These are phyloP conservation scores for Dysmachus trigonus DNA, from an alignment of 2,888 invertebrate species.

Conservation along the genomic window DNA sequence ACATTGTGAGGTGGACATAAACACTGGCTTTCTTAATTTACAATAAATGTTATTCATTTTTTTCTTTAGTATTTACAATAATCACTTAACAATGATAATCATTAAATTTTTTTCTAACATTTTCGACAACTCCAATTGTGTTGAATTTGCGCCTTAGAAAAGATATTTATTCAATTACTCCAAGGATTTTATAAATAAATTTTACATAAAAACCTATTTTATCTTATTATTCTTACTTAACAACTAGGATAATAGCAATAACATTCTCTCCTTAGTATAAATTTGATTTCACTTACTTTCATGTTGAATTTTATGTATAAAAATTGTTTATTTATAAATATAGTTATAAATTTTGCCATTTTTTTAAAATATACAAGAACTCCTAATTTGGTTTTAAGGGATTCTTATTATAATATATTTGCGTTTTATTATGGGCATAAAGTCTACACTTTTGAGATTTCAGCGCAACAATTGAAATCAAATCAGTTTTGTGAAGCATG, in stretches of 20 bases:
- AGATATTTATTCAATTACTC: neutral
- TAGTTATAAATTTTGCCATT: neutral
- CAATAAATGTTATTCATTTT: neutral
- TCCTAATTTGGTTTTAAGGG: neutral
- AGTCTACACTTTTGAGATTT: neutral
- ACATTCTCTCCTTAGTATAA: neutral
- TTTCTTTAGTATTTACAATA: neutral
- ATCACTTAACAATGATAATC: neutral
- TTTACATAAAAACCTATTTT: neutral
- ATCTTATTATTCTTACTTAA: neutral
- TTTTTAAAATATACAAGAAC: neutral
- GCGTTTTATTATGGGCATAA: neutral
- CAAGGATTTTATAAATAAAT: neutral
- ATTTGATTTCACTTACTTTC: neutral
- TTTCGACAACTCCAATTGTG: neutral
- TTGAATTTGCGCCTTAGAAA: neutral
- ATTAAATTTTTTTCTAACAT: neutral
- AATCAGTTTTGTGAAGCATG: neutral
- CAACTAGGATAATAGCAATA: neutral
- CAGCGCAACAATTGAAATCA: neutral
- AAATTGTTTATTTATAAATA: neutral
- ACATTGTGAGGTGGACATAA: neutral
- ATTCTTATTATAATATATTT: neutral
- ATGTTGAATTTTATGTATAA: neutral
- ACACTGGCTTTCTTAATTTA: neutral